These are phyloP conservation scores for Cataglyphis cursor DNA, from an alignment of 2,888 invertebrate genomes.

Conservation along the genomic window DNA sequence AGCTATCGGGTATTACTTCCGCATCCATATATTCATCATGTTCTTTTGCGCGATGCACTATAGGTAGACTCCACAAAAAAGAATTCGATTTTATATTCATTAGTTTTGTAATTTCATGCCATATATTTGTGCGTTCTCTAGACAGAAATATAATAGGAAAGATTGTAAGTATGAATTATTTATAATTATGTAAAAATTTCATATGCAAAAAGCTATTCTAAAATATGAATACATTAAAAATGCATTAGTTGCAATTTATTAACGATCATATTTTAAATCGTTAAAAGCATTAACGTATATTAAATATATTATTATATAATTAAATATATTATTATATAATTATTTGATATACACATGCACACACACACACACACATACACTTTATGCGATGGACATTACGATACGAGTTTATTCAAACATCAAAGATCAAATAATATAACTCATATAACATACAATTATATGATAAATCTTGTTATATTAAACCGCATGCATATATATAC, in stretches of 20 bases:
- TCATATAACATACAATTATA: not conserved
- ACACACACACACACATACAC: not conserved
- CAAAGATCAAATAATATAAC: constrained; percentile 6
- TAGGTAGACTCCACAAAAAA: constrained; percentile 55
- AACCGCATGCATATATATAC: not conserved
- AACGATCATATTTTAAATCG: not conserved
- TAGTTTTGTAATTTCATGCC: constrained; percentile 33
- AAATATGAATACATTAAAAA: not conserved
- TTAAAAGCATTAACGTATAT: not conserved
- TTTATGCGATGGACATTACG: not conserved
- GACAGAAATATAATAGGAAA: not conserved
- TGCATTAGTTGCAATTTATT: constrained; percentile 13
- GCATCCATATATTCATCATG: constrained; percentile 49
- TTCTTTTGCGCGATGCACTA: constrained; percentile 43
- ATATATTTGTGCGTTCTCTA: not conserved
- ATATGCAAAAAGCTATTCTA: not conserved
- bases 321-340: constrained; percentile 19
- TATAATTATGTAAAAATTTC: not conserved
- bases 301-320: constrained; percentile 21
- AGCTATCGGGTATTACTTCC: constrained; percentile 57
- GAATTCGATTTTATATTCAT: constrained; percentile 55
- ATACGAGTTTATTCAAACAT: constrained; percentile 13
- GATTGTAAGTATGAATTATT: not conserved
- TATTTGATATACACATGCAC: not conserved
- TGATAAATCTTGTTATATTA: not conserved